These are phyloP conservation scores for Hymenochirus boettgeri DNA, from an alignment of 2,113 vertebrate species.

Conservation along the genomic window DNA sequence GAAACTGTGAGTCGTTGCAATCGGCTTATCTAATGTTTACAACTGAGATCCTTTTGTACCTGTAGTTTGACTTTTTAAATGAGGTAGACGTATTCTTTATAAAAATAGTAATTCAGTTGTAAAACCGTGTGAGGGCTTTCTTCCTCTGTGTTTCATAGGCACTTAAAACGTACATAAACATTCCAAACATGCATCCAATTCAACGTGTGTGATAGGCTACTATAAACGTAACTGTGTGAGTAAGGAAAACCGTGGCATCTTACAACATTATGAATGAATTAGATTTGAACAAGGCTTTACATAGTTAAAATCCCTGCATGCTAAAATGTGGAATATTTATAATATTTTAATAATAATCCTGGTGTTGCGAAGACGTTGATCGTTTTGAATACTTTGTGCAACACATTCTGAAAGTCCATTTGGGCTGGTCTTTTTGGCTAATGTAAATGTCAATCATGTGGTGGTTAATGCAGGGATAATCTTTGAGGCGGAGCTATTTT, in stretches of 20 bases:
- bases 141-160: constrained; percentile 20
- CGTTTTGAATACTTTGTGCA: too few species aligned
- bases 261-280: too few species aligned
- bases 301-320: not conserved
- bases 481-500: too few species aligned
- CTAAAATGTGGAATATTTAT: too few species aligned
- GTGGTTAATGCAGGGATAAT: too few species aligned
- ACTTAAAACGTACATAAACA: constrained; percentile 21
- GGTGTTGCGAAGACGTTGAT: too few species aligned
- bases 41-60: constrained; percentile 59
- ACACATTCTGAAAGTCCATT: too few species aligned
- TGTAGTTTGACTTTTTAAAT: constrained; percentile 60
- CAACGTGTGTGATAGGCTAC: not conserved
- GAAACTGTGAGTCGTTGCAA: constrained; percentile 23
- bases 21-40: constrained; percentile 61
- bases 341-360: too few species aligned
- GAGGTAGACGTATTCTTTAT: constrained; percentile 55
- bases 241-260: not conserved
- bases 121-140: constrained; percentile 18
- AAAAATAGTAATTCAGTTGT: constrained; percentile 9
- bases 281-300: not conserved
- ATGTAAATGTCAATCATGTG: too few species aligned
- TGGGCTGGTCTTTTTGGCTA: too few species aligned
- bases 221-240: not conserved
- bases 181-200: constrained; percentile 4